A percentile compares a stretch with the other conserved stretches of the same genome.
phyloP scores from a whole-genome alignment of 2,888 invertebrate species.

The Lypha dubia region DNA sequence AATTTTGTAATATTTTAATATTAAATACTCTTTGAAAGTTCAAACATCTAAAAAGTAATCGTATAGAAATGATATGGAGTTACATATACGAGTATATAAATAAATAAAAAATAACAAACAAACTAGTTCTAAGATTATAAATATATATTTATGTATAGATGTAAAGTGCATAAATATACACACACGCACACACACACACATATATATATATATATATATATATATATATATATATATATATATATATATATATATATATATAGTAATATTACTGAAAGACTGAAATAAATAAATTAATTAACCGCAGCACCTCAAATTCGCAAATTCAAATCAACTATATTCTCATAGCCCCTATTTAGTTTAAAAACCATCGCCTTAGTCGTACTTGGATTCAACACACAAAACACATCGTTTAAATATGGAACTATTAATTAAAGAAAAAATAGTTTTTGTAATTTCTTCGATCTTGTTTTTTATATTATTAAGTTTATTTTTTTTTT shows the following conservation, averaged over 20 bases:
- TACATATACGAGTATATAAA: background rate
- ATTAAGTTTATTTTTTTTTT: no score
- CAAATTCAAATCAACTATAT: no score
- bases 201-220: background rate
- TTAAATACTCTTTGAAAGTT: slow-evolving; percentile 39
- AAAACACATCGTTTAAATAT: no score
- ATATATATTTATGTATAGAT: background rate
- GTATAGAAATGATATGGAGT: slow-evolving; percentile 1
- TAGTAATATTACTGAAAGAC: background rate
- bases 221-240: background rate
- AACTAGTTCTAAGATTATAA: no score
- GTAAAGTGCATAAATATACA: background rate
- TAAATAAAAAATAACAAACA: background rate
- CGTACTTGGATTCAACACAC: no score
- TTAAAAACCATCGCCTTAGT: no score
- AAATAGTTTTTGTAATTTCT: no score
- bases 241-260: slow-evolving; percentile 1
- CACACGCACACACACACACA: background rate
- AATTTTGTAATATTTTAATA: slow-evolving; percentile 78
- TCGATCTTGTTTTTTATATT: no score
- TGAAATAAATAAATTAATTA: no score
- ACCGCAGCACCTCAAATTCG: no score
- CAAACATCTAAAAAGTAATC: slow-evolving; percentile 54
- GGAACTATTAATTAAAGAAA: no score
- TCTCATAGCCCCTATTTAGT: no score